Base-by-base conservation (phyloP, 2,888 invertebrate genomes). In the Aquatica leii region DNA sequence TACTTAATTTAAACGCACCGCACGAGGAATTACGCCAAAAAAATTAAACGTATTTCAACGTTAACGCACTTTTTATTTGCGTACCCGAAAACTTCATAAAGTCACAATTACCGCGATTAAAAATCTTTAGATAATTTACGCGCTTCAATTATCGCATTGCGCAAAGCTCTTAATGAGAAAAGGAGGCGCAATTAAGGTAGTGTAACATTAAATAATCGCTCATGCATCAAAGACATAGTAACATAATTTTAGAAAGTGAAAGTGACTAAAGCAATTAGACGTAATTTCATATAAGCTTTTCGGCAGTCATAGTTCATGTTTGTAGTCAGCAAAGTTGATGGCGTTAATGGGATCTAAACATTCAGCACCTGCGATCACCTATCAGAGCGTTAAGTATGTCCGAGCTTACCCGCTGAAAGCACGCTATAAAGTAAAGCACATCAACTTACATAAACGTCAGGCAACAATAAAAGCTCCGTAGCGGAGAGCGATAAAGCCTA, bases 281-380 rank as follows among this genome's bases (percentile, higher is more conserved):
- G 54, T 18, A 37, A 41, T 40, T 54, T 62, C 41, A 41, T 55
- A 48, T 50, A 49, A 59, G 63, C 63, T 31, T 64, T 59, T 64
- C 49, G 59, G 66, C 59, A 69, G 68, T 65, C 66, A 57, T 68
- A 70, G 70, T 69, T 70, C 68, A 67, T 66, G 68, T 66, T 67
- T 67, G 66, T 66, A 64, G 65, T 67, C 64, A 64, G 60, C 60
- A 69, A 69, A 67, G 71, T 73, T 74, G 78, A 77, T 76, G 78
- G 77, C 74, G 77, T 75, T 79, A 79, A 79, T 79, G 77, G 78
- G 77, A 78, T 76, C 77, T 76, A 76, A 77, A 78, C 79, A 74
- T 74, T 73, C 72, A 74, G 70, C 74, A 79, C 78, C 78, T 79
- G 78, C 77, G 78, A 79, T 79, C 78, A 75, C 76, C 78, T 77